Base-by-base conservation (phyloP, 1,140 invertebrate species). In the Zaprionus capensis region DNA sequence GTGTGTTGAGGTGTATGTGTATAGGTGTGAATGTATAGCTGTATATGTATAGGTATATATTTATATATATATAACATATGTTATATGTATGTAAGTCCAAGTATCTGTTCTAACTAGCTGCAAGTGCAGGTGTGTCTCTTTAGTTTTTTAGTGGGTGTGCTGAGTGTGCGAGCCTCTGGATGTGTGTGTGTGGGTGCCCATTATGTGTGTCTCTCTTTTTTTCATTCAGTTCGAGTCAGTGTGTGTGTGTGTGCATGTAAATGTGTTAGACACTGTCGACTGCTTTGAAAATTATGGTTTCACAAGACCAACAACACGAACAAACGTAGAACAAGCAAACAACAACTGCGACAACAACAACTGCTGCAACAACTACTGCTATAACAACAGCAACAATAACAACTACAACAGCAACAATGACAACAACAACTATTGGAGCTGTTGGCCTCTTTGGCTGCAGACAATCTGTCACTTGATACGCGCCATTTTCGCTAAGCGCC, bases 381-480 rank as follows among this genome's bases (percentile, higher is more conserved):
- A n/a, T 6, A 53, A 55, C 15, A 62, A 20, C 22, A 4, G n/a
- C 28, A 17, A 58, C 6, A 28, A 26, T 12, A 22, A 56, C 26
- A 24, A 49, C n/a, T 53, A 65, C 73, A 49, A n/a, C 14, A 24
- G 11, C 34, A 41, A n/a, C 14, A 57, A 49, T 17, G 62, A 66
- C 72, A 49, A 31, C 17, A 55, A 55, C 31, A 70, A 75, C 65
- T 2, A 22, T 62, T 46, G 55, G 65, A 67, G 73, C 68, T 31
- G 56, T 62, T 80, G 84, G 75, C 85, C 84, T 90, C 85, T 87
- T 88, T 88, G 85, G 85, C 76, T 79, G 85, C 81, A 90, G 84
- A 88, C 85, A 85, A 88, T 88, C 84, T 88, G 84, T 88, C 85
- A 90, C 85, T 82, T 77, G 85, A 88, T 88, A 88, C 84, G 63